Conservation (phyloP, 2,888 invertebrate genomes). For the Zonitis immaculata region DNA sequence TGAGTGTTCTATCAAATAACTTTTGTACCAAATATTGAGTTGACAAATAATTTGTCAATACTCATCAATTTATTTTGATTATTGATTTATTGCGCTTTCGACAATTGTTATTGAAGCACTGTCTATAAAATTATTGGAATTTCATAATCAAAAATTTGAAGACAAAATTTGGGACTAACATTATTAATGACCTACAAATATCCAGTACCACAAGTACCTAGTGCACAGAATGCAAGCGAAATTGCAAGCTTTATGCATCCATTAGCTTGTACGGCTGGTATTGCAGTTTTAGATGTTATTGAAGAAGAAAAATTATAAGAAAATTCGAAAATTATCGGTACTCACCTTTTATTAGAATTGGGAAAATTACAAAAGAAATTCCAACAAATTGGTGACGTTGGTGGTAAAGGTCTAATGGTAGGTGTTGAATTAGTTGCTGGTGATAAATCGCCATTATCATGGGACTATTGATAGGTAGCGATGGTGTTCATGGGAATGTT, state of each 20-base stretch:
- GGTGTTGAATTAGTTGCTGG: constrained; percentile 83
- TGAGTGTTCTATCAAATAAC: constrained; percentile 13
- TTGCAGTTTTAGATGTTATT: constrained; percentile 91
- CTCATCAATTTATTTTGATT: too few relatives aligned
- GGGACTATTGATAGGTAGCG: constrained; percentile 83
- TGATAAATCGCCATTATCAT: constrained; percentile 62
- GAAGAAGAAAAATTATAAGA: constrained; percentile 81
- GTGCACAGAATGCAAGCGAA: too few relatives aligned
- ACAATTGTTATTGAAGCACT: too few relatives aligned
- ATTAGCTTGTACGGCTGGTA: constrained; percentile 79
- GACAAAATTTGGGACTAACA: too few relatives aligned
- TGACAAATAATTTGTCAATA: too few relatives aligned
- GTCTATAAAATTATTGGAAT: too few relatives aligned
- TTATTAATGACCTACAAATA: too few relatives aligned
- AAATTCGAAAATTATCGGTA: constrained; percentile 73
- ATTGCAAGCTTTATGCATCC: too few relatives aligned
- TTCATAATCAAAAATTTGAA: too few relatives aligned
- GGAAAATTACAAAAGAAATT: constrained; percentile 64
- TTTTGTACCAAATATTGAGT: constrained; percentile 1
- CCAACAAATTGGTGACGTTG: constrained; percentile 82
- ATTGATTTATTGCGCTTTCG: too few relatives aligned
- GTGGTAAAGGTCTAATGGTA: constrained; percentile 96
- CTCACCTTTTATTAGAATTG: constrained; percentile 73
- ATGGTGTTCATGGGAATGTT: constrained; percentile 82
- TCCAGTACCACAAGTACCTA: too few relatives aligned